A percentile compares a stretch with the other conserved stretches of the same genome.
Evolutionary conservation across 1,140 invertebrate species (phyloP).

Genomic region (Belonocnema kinseyi): DNA sequence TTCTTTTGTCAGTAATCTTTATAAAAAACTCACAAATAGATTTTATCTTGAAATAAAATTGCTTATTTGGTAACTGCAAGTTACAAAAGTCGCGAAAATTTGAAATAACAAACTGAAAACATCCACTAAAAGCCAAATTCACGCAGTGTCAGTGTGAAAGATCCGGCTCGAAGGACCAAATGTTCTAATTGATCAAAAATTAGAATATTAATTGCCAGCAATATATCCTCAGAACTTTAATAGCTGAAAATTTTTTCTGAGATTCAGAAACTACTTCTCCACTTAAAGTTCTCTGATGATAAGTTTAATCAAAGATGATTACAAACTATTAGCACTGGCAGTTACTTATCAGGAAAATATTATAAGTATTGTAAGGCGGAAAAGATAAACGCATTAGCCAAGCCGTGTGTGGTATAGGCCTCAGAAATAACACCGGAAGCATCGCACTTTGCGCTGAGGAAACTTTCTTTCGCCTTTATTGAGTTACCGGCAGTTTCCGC

Average conservation of each 20-base stretch:
- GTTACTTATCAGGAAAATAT: conserved; percentile 4
- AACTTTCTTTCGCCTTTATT: conserved; percentile 45
- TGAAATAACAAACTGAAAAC: no score
- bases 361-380: background rate
- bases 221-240: no score
- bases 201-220: no score
- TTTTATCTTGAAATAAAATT: no score
- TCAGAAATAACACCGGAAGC: conserved; percentile 45
- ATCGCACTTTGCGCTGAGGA: conserved; percentile 41
- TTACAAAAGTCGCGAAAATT: no score
- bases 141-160: no score
- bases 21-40: no score
- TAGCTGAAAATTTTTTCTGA: background rate
- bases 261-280: background rate
- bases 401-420: background rate
- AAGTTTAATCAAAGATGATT: background rate
- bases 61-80: no score
- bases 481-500: conserved; percentile 41
- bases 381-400: background rate
- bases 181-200: no score
- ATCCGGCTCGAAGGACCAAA: no score
- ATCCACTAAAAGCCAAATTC: no score
- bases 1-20: no score
- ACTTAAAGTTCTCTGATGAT: background rate
- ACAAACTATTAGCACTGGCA: background rate